Base-by-base conservation (phyloP, 2,113 vertebrate species). In the Uropsilus gracilis region DNA sequence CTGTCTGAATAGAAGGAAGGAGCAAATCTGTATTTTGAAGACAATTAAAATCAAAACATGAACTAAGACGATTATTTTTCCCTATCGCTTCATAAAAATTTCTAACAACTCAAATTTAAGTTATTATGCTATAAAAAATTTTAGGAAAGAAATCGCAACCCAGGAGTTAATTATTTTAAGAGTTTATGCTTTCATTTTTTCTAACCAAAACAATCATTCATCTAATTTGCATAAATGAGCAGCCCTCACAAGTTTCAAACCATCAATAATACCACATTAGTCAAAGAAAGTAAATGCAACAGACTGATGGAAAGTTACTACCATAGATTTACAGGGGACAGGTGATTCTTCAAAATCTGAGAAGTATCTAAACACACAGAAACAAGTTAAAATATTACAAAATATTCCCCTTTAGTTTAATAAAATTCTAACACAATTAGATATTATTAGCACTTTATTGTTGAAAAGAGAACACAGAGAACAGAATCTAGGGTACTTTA, bases 141-240 rank as follows among this genome's bases (percentile, higher is more conserved):
- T 95, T 71, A 89, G 28, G 39, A 71, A 30, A 86, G 89, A 32
- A 71, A 86, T 9, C 89, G 22, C 9, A 89, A 82, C 13, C 73
- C 32, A 78, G 8, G 22, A 89, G 4, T 11, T 69, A 75, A 86
- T 3, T 48, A 93, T 61, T 82, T 39, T 80, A 94, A 82, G 26
- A 81, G 13, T 90, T 95, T 83, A 44, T 95, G 76, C 46, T 86
- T 93, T 95, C 37, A 63, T 86, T 95, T 91, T 92, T 85, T 72
- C 86, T 24, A 34, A 73, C 14, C 46, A 66, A 42, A 86, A 66
- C 34, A 86, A 73, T 14, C 44, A 24, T 89, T 90, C 30, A 94
- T 86, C 3, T 48, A 86, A 88, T 76, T 46, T 92, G 53, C 42
- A 89, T 71, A 71, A 30, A 90, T 26, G 11, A 86, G 13, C 11